Base-by-base conservation (phyloP, 2,888 invertebrate genomes). In the Galeopsomyia nigrocyanea region DNA sequence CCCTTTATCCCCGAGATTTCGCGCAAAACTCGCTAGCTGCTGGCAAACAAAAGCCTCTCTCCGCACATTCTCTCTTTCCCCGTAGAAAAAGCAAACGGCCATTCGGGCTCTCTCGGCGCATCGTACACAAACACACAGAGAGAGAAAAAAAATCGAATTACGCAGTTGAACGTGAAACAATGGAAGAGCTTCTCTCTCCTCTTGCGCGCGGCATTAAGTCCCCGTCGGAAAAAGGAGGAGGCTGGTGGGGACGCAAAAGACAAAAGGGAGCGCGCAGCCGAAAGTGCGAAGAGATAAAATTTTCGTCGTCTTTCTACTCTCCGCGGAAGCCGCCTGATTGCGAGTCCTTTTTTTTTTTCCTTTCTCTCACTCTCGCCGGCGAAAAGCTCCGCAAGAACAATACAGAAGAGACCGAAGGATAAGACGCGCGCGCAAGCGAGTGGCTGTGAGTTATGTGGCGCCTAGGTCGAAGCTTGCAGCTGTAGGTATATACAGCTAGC, bases 291-390 rank as follows among this genome's bases (percentile, higher is more conserved):
- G 71, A 71, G 71, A 71, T 66, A 71, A 71, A 71, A 67, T 66
- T 71, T 62, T 61, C 56, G 61, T 19, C 70, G 60, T 62, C 57
- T 64, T 62, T 51, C 62, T 47, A 17, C 55, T n/a, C 62, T 62
- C 47, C 5, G 39, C 39, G 39, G 17, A 17, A 14, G 51, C 31
- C 31, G 10, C 46, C 51, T 47, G 75, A 77, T 76, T 76, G 77
- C 74, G 61, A 60, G 39, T 9, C 39, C 39, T 39, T 39, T 39
- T 39, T 13, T 39, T 10, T 61, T 61, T 61, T 47, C 46, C 26
- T 22, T n/a, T 21, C 21, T 49, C 47, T 79, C 6, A 77, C 79
- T 78, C 85, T 88, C 46, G 90, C 82, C 90, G 90, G 76, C 75
- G 65, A 56, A 69, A 69, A 69, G 51, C 75, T 65, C 75, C 74